These are phyloP conservation scores for Dasyornis broadbenti DNA, from an alignment of 2,113 vertebrate species.

Conservation along the genomic window DNA sequence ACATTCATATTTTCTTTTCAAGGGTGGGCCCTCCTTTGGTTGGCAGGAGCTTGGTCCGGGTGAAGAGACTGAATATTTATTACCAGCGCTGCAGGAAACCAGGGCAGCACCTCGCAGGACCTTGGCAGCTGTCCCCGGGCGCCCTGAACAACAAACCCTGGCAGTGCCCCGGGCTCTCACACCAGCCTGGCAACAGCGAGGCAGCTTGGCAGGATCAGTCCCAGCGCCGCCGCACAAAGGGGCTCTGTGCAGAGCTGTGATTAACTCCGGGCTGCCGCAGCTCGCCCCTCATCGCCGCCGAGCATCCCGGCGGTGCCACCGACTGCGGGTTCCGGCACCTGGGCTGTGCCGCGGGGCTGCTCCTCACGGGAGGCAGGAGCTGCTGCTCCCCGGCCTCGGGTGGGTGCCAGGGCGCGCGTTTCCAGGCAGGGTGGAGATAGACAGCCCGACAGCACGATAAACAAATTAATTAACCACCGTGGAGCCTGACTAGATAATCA, in stretches of 20 bases:
- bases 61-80: background rate
- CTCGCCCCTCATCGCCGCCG: accelerated
- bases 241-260: background rate
- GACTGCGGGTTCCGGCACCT: background rate
- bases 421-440: background rate
- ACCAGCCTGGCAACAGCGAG: background rate
- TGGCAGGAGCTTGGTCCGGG: accelerated
- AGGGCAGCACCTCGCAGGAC: background rate
- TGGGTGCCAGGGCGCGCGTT: accelerated
- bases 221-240: background rate
- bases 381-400: accelerated
- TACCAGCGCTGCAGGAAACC: background rate
- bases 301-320: background rate
- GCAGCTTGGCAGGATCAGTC: background rate
- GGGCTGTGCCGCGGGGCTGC: background rate
- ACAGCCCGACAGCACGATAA: background rate
- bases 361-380: background rate
- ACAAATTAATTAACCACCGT: background rate
- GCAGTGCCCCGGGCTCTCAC: background rate
- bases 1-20: background rate
- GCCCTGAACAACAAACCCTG: background rate
- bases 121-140: background rate
- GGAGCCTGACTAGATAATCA: background rate
- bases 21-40: accelerated
- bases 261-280: background rate